Conservation (phyloP, 2,113 vertebrate genomes). For the Tursiops truncatus region DNA sequence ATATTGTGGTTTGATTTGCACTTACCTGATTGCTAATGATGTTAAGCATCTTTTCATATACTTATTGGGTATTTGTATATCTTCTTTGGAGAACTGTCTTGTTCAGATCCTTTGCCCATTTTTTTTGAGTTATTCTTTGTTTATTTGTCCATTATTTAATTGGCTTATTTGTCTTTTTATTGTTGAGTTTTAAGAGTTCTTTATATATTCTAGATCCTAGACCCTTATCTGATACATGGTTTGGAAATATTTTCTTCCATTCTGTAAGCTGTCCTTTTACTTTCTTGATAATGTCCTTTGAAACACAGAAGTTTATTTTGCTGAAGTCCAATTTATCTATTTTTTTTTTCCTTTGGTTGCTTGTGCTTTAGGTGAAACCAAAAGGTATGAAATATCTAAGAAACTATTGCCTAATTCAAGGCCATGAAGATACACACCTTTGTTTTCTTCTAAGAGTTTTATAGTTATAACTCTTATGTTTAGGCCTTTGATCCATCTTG, state of each 20-base stretch:
- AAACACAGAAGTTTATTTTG: background rate
- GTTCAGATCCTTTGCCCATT: background rate
- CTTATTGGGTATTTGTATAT: background rate
- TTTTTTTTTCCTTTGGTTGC: background rate
- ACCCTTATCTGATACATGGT: background rate
- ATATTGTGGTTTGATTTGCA: background rate
- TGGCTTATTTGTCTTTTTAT: background rate
- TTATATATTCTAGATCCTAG: background rate
- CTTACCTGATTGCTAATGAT: background rate
- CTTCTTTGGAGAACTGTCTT: background rate
- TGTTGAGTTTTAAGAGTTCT: background rate
- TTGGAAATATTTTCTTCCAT: constrained; percentile 5
- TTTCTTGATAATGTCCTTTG: constrained; percentile 20
- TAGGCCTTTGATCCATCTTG: constrained; percentile 6
- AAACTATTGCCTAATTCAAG: background rate
- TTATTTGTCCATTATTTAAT: background rate
- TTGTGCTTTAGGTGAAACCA: background rate
- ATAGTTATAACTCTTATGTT: background rate
- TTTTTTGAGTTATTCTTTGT: background rate
- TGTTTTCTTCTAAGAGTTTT: background rate
- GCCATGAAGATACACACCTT: background rate
- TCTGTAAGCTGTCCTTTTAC: background rate
- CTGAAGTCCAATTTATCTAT: background rate
- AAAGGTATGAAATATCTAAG: background rate
- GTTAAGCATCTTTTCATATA: background rate